Conservation (phyloP, 2,888 invertebrate genomes). For the Subacronicta megacephala region DNA sequence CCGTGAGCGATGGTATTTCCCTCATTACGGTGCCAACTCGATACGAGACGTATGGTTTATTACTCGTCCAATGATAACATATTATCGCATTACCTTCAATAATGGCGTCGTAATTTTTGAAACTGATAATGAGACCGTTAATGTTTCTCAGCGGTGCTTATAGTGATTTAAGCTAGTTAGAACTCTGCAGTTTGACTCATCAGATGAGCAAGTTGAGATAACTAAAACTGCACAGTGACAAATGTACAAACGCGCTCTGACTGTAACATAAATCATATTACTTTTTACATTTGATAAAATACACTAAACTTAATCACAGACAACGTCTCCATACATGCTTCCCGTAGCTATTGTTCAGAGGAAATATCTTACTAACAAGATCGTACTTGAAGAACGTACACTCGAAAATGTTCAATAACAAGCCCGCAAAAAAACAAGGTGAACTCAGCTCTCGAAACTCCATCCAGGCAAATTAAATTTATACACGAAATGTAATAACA, state of each 20-base stretch:
- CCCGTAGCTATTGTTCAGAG: slow-evolving; percentile 40
- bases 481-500: slow-evolving; percentile 88
- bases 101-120: slow-evolving; percentile 61
- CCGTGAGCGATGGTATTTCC: slow-evolving; percentile 70
- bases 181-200: slow-evolving; percentile 23
- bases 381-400: slow-evolving; percentile 64
- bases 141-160: slow-evolving; percentile 27
- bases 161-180: slow-evolving; percentile 24
- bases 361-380: slow-evolving; percentile 59
- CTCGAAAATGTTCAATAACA: slow-evolving; percentile 77
- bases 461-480: slow-evolving; percentile 87
- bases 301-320: slow-evolving; percentile 9
- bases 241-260: neutral
- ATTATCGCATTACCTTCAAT: slow-evolving; percentile 60
- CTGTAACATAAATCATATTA: no score
- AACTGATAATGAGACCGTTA: slow-evolving; percentile 45
- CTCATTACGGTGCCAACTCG: slow-evolving; percentile 73
- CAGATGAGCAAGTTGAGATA: slow-evolving; percentile 37
- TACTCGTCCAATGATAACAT: slow-evolving; percentile 77
- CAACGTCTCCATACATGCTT: slow-evolving; percentile 18
- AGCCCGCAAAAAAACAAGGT: slow-evolving; percentile 72
- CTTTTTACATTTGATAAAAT: neutral
- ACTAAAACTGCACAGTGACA: neutral
- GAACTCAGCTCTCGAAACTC: slow-evolving; percentile 80
- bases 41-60: slow-evolving; percentile 71